Percentiles rank a stretch among this genome's conserved stretches.
Evolutionary conservation across 1,140 invertebrate genomes (phyloP).

Genomic region (Diabrotica undecimpunctata): DNA sequence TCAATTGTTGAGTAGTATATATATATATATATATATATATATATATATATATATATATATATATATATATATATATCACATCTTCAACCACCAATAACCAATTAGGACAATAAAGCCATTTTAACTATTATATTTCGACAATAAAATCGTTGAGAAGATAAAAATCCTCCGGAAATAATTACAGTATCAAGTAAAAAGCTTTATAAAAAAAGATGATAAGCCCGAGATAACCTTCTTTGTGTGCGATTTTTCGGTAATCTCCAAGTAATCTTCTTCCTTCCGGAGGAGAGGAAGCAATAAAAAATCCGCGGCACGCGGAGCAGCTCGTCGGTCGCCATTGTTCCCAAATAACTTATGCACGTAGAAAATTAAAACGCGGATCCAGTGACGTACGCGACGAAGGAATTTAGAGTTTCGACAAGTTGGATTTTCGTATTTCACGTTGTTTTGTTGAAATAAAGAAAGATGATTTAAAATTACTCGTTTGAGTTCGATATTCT

Average conservation of each 20-base stretch:
- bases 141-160: too few species aligned
- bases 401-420: too few species aligned
- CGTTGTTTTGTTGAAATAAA: too few species aligned
- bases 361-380: conserved; percentile 1
- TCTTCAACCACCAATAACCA: too few species aligned
- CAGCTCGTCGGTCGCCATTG: not conserved
- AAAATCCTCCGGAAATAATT: not conserved
- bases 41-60: too few species aligned
- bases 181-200: not conserved
- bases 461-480: too few species aligned
- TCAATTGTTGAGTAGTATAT: too few species aligned
- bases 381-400: not conserved
- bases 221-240: not conserved
- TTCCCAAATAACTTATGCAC: conserved; percentile 2
- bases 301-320: not conserved
- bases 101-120: too few species aligned
- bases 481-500: too few species aligned
- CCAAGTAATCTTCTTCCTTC: not conserved
- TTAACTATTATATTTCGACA: too few species aligned
- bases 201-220: conserved; percentile 1
- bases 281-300: conserved; percentile 1
- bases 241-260: conserved; percentile 1
- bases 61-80: too few species aligned
- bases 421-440: not conserved
- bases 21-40: too few species aligned